Evolutionary conservation across 2,888 invertebrate genomes (phyloP).

Genomic region (Chrysolina oricalcia): DNA sequence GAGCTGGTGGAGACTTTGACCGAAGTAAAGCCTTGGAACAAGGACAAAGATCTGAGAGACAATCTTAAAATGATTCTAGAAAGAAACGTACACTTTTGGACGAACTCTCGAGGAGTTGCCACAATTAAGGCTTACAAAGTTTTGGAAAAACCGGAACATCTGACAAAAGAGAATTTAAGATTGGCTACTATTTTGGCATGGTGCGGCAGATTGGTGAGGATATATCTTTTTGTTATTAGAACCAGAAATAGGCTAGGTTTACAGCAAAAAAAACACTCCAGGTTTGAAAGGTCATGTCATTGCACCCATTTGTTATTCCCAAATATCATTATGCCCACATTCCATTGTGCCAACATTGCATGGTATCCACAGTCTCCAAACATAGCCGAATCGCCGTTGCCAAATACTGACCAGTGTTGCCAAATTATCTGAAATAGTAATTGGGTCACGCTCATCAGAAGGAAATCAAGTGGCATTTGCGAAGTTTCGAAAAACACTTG

Average conservation of each 20-base stretch:
- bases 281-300: too few species aligned
- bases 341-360: too few species aligned
- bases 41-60: neutral
- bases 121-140: conserved; percentile 33
- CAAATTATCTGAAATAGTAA: too few species aligned
- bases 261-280: too few species aligned
- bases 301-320: too few species aligned
- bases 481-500: too few species aligned
- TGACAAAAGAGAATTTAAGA: conserved; percentile 35
- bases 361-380: too few species aligned
- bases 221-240: neutral
- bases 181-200: conserved; percentile 36
- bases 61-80: neutral
- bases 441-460: too few species aligned
- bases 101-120: conserved; percentile 20
- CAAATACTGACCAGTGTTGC: too few species aligned
- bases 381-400: too few species aligned
- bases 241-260: neutral
- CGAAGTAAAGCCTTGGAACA: neutral
- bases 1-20: conserved; percentile 5
- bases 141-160: conserved; percentile 32
- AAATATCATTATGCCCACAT: too few species aligned
- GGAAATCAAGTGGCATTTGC: too few species aligned
- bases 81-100: conserved; percentile 4
- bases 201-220: conserved; percentile 36